Evolutionary conservation across 23 tunicate species (phyloP), one percentile per base, ranked within the genome.

Genomic region (Botrylloides violaceus): DNA sequence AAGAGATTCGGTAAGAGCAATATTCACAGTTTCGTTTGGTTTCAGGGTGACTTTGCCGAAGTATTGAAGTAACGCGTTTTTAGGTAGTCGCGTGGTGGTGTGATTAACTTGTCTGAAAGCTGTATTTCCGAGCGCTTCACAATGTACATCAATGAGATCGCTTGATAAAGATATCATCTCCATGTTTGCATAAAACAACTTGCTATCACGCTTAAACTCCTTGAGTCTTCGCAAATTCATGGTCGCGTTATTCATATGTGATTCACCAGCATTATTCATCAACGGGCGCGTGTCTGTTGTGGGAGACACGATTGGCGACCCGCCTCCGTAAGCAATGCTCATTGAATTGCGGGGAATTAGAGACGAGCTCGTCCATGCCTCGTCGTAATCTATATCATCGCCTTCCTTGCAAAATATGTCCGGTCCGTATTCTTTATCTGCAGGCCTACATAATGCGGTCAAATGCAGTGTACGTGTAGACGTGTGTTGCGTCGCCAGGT

Each of bases 41-140:
- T 68, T 59, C 75, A 87, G 60, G 2, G 55, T 32, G 21, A 71
- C 36, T 21, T 55, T 23, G 2, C 95, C 95, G 21, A 60, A 70
- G 62, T 50, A 80, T 18, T 63, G 65, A 2, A 87, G 73, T 2
- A 87, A 75, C 21, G 95, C 95, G 30, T 87, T 87, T 61, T 73
- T 62, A 9, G 95, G 95, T 18, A 82, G 61, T 2, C 24, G 74
- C 1, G 32, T 68, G 36, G 32, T 68, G 6, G 31, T 32, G 27
- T 37, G 24, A 24, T n/a, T 68, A 35, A 32, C 74, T 20, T 15
- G 0, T 20, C n/a, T 18, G 12, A 15, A 7, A 15, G 12, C 15
- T 7, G 9, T 15, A 43, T 43, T 15, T 43, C 15, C 15, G 9
- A 43, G 15, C 53, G 12, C 53, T 7, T 43, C 53, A 15, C 53